These are phyloP conservation scores for Monochamus saltuarius DNA, from an alignment of 1,140 invertebrate genomes.

Conservation along the genomic window DNA sequence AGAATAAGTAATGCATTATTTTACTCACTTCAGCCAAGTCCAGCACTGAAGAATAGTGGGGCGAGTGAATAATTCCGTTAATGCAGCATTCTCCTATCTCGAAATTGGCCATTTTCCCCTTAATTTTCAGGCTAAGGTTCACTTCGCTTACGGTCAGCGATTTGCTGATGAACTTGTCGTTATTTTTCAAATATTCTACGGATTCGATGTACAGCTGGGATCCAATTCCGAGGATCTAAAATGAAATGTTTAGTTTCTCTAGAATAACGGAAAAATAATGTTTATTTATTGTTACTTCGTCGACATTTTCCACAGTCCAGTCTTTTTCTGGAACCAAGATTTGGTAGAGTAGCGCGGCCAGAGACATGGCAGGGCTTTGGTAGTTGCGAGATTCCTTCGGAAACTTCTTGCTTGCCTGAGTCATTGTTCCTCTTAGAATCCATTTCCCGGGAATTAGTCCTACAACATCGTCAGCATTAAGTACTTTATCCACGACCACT, in stretches of 20 bases:
- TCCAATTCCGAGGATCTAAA: constrained; percentile 52
- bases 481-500: too few species aligned
- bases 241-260: constrained; percentile 10
- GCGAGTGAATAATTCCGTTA: constrained; percentile 40
- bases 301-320: constrained; percentile 54
- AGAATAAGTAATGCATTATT: too few species aligned
- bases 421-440: constrained; percentile 55
- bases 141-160: constrained; percentile 47
- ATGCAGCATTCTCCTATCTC: constrained; percentile 48
- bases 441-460: constrained; percentile 54
- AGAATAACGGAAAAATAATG: too few species aligned
- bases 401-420: constrained; percentile 54
- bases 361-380: constrained; percentile 55
- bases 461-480: constrained; percentile 29
- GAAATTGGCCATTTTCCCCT: constrained; percentile 45
- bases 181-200: constrained; percentile 51
- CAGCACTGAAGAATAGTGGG: constrained; percentile 5
- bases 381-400: constrained; percentile 52
- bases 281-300: constrained; percentile 47
- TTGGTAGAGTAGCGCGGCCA: constrained; percentile 51
- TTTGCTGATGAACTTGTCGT: constrained; percentile 45
- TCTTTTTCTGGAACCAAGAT: constrained; percentile 47
- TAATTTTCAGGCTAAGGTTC: constrained; percentile 42
- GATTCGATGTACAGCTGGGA: constrained; percentile 54
- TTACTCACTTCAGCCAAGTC: too few species aligned